Evolutionary conservation across 2,113 vertebrate genomes (phyloP), one percentile per base, ranked within the genome.

Genomic region (Microtus oregoni): DNA sequence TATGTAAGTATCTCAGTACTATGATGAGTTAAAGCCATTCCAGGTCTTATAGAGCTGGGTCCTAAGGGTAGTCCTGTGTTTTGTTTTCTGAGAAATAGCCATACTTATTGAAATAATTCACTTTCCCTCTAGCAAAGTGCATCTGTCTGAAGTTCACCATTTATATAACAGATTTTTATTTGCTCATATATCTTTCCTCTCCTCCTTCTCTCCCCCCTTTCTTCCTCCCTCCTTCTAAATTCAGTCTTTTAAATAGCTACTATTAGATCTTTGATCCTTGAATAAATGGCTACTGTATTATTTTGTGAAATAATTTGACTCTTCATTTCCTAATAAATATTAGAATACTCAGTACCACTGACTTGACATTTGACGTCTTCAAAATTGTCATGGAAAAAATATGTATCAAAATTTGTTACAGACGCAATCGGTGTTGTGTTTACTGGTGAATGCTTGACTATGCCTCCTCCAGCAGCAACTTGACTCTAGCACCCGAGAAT

Each of bases 401-500:
- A 91, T n/a, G 61, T 5, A 94, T 10, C 38, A 17, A 92, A 82
- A 70, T 7, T 81, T 94, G 44, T 63, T 89, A 35, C 12, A 50
- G 35, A 94, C 47, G 73, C 67, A 52, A 79, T 87, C 38, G 70
- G 35, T 72, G 28, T 95, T 94, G 79, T 91, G 2, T 91, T 96
- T 86, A 86, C 19, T 90, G 32, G 26, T 73, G 44, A 24, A 83
- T 93, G 68, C 91, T 30, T 89, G 72, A 86, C 67, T 58, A 20
- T 95, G 73, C 97, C 97, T 97, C 58, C 58, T 58, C 19, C 96
- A 86, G 89, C 17, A 81, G 94, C 83, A 94, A 77, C 93, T 96
- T 89, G 89, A 97, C 63, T 26, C 28, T 90, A 96, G 81, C 82
- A 92, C 89, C 87, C 96, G 88, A 97, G 95, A 97, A 95, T 88